Evolutionary conservation across 2,797 vertebrate species (phyloP), one percentile per base, ranked within the genome.

Genomic region (Phoxinus dragarum): DNA sequence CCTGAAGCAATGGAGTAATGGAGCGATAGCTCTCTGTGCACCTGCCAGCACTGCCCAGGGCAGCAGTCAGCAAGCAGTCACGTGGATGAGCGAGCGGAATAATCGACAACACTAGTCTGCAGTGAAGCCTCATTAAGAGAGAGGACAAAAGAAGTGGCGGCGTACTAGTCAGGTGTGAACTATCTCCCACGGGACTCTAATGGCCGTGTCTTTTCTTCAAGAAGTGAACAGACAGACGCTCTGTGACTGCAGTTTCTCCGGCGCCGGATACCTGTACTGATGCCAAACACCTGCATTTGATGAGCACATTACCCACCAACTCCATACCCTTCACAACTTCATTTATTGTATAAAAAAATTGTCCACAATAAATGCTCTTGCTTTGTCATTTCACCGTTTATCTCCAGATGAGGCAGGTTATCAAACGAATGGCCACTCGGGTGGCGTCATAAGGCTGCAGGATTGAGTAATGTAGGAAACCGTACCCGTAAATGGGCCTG

Each of bases 91-190:
- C 31, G 56, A 71, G 84, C 16, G 0, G 84, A 80, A 85, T 74
- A 85, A 80, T 80, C 56, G 77, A 66, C 77, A 80, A 23, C 69
- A 54, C 77, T 40, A 27, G 77, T 66, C 77, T 52, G 69, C 54
- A 52, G 56, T 67, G 69, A 85, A 73, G 77, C 77, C 84, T 85
- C 84, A 85, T 85, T 85, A 85, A 72, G 68, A 85, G 40, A 73
- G 34, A 80, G 56, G 69, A 73, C 84, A 80, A 80, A 84, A 80
- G 77, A 59, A 74, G 77, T 79, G 68, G 36, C 5, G 10, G 54
- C 44, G 6, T 31, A 64, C 69, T 66, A 73, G 68, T 85, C 84
- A 73, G 77, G 56, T 80, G 77, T 85, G 84, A 66, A 80, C 77
- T 66, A 36, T 72, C 77, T 85, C 84, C 77, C 77, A 74, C 56